Percentiles rank a stretch among this genome's conserved stretches.
Evolutionary conservation across 2,888 invertebrate genomes (phyloP).

Genomic region (Philereme vetulata): DNA sequence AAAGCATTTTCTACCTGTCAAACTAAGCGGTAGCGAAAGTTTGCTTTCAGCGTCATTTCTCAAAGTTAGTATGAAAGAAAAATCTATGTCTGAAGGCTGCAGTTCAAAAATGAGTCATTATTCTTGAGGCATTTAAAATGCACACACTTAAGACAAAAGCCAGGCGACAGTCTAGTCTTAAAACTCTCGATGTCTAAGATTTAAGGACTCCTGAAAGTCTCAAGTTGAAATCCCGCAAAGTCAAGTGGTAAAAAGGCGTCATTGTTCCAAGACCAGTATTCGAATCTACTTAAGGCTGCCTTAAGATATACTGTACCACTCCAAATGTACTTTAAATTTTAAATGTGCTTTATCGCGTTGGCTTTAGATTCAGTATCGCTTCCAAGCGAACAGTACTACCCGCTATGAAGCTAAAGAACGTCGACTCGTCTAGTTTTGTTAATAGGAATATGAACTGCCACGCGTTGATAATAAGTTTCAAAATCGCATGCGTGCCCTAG

Average conservation of each 20-base stretch:
- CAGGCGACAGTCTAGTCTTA: constrained; percentile 5
- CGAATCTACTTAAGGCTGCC: constrained; percentile 50
- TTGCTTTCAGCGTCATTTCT: too few relatives aligned
- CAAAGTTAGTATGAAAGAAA: too few relatives aligned
- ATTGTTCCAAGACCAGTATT: constrained; percentile 52
- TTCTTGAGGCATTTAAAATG: background rate
- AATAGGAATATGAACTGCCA: background rate
- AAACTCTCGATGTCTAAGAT: constrained; percentile 26
- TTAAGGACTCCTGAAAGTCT: constrained; percentile 41
- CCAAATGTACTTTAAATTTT: background rate
- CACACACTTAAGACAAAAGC: background rate
- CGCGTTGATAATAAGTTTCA: background rate
- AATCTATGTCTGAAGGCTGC: too few relatives aligned
- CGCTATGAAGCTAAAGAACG: background rate
- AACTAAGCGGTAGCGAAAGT: too few relatives aligned
- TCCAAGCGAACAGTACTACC: background rate
- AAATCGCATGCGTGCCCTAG: background rate
- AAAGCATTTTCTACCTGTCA: too few relatives aligned
- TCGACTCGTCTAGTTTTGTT: background rate
- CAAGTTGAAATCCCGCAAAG: constrained; percentile 43
- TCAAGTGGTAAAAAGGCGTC: constrained; percentile 52
- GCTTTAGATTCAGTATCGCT: constrained; percentile 2
- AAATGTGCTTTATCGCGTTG: background rate
- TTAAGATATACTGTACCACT: constrained; percentile 9
- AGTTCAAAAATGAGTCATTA: too few relatives aligned